Conservation (phyloP, 1,140 invertebrate genomes). For the Zaprionus lachaisei region DNA sequence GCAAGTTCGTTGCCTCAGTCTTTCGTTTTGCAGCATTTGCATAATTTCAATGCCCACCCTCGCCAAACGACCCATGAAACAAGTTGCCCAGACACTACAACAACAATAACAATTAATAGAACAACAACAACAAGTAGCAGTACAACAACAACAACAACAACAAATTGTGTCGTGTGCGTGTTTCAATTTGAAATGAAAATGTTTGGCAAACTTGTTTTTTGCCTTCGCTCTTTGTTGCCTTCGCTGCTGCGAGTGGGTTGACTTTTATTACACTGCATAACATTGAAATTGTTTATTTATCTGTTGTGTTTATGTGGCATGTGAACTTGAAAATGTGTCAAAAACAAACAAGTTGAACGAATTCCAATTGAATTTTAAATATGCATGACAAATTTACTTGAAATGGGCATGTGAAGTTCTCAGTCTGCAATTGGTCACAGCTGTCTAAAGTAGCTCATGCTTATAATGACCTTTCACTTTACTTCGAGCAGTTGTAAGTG, state of each 20-base stretch:
- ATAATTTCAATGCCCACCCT: constrained; percentile 64
- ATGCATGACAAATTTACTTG: not conserved
- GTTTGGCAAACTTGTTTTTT: constrained; percentile 78
- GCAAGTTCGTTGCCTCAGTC: constrained; percentile 69
- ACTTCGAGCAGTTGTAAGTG: not conserved
- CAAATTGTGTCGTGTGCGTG: constrained; percentile 57
- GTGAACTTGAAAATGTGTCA: constrained; percentile 29
- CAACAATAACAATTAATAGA: constrained; percentile 29
- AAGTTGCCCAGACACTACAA: constrained; percentile 33
- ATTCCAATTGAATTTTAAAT: not conserved
- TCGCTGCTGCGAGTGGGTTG: constrained; percentile 42
- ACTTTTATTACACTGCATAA: constrained; percentile 57
- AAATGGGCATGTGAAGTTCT: not conserved
- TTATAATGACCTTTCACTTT: not conserved
- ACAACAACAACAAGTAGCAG: constrained; percentile 37
- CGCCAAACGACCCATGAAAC: constrained; percentile 24
- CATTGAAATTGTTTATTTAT: constrained; percentile 51
- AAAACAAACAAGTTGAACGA: not conserved
- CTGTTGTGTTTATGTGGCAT: not conserved
- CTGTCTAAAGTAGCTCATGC: not conserved
- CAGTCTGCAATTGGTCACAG: not conserved
- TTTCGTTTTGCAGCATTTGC: constrained; percentile 68
- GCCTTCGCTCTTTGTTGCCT: constrained; percentile 30
- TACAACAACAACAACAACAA: constrained; percentile 20
- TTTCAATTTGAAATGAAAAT: constrained; percentile 76